These are phyloP conservation scores for Mythimna vitellina DNA, from an alignment of 2,888 invertebrate genomes.

Conservation along the genomic window DNA sequence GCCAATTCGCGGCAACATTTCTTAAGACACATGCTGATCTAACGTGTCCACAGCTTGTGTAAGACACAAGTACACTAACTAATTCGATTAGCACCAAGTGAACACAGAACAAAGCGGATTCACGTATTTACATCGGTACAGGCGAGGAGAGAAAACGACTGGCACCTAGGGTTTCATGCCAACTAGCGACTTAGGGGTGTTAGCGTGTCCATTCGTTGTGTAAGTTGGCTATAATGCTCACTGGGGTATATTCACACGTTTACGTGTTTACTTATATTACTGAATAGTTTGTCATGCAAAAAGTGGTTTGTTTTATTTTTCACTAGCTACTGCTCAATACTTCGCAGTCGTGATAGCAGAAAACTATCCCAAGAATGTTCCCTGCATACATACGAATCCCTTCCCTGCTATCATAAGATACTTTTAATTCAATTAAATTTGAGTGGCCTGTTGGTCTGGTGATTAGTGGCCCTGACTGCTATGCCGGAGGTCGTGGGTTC, in stretches of 20 bases:
- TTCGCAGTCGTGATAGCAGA: no score
- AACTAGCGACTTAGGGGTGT: constrained; percentile 71
- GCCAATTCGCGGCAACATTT: not conserved
- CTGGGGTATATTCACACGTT: constrained; percentile 1
- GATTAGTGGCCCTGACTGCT: no score
- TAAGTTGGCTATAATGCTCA: constrained; percentile 55
- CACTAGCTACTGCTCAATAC: no score
- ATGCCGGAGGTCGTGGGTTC: no score
- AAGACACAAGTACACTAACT: constrained; percentile 67
- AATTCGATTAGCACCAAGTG: constrained; percentile 85
- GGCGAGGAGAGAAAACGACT: constrained; percentile 68
- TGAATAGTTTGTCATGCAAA: not conserved
- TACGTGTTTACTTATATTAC: not conserved
- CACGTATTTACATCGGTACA: constrained; percentile 74
- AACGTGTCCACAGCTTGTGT: constrained; percentile 57
- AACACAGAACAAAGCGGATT: constrained; percentile 84
- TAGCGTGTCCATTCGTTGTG: constrained; percentile 58
- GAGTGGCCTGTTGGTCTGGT: no score
- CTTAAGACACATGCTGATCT: constrained; percentile 40
- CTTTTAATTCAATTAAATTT: no score
- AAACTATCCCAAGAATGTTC: no score
- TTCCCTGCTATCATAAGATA: no score
- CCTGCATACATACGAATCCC: no score
- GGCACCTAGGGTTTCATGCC: constrained; percentile 85
- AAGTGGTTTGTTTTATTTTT: no score